Percentiles rank a stretch among this genome's conserved stretches.
Conservation (phyloP, 2,113 vertebrate species). For the Dromas ardeola region DNA sequence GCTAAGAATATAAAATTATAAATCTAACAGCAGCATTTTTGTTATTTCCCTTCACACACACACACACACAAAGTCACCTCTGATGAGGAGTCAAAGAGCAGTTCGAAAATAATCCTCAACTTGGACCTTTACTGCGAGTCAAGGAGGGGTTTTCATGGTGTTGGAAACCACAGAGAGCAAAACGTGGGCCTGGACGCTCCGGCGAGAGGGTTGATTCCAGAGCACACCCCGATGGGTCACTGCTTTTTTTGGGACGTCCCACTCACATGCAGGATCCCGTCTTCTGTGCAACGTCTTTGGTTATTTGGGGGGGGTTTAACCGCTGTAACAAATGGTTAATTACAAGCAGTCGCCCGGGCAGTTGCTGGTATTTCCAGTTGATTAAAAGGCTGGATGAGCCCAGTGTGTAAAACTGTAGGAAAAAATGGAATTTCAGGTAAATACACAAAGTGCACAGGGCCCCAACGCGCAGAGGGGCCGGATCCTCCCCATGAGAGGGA, state of each 20-base stretch:
- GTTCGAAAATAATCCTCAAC: background rate
- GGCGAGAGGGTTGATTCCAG: background rate
- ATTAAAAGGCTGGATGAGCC: background rate
- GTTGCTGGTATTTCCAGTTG: background rate
- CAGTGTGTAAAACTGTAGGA: background rate
- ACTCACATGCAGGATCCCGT: background rate
- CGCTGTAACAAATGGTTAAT: background rate
- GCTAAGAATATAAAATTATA: background rate
- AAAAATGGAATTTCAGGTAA: background rate
- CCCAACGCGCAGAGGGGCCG: accelerated
- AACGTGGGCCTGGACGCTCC: accelerated
- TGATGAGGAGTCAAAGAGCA: background rate
- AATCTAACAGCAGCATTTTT: background rate
- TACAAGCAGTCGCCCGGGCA: background rate
- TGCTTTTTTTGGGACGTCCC: background rate
- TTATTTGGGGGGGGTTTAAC: background rate
- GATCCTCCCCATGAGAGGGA: too few species aligned
- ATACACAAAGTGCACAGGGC: accelerated
- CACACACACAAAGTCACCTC: background rate
- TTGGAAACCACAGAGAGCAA: accelerated
- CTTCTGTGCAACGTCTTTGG: accelerated
- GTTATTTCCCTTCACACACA: background rate
- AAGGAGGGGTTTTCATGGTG: accelerated
- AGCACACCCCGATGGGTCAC: background rate
- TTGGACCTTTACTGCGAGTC: accelerated